These are phyloP conservation scores for Halesus radiatus DNA, from an alignment of 1,140 invertebrate genomes.

Conservation along the genomic window DNA sequence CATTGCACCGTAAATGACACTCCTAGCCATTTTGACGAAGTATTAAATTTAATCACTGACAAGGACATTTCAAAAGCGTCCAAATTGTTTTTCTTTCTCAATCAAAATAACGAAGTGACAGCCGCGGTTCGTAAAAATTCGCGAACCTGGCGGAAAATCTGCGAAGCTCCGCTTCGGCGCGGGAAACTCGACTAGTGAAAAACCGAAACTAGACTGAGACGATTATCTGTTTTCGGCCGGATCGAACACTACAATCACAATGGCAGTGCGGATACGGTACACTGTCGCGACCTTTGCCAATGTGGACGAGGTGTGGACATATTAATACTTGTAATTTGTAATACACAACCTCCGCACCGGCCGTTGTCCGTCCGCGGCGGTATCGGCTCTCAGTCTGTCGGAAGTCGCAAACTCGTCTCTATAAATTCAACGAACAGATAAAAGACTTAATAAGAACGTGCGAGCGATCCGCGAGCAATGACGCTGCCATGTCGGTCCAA, in stretches of 20 bases:
- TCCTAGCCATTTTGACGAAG: not conserved
- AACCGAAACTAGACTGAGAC: not conserved
- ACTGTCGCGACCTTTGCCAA: constrained; percentile 10
- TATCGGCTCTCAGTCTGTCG: not conserved
- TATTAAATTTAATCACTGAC: not conserved
- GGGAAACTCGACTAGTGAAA: not conserved
- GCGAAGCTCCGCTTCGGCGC: constrained; percentile 11
- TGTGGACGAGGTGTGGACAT: not conserved
- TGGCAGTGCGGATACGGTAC: no score
- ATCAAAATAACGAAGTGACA: not conserved
- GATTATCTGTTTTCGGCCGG: not conserved
- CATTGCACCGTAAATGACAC: not conserved
- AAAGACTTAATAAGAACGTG: constrained; percentile 5
- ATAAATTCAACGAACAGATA: constrained; percentile 9
- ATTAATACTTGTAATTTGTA: not conserved
- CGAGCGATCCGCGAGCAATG: not conserved
- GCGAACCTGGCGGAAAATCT: not conserved
- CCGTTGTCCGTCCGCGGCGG: not conserved
- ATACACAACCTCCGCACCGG: not conserved
- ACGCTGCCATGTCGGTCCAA: not conserved
- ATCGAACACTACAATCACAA: no score
- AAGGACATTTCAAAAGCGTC: not conserved
- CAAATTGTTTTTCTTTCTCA: not conserved
- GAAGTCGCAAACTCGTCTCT: not conserved
- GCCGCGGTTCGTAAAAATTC: not conserved